Percentiles rank a stretch among this genome's conserved stretches.
phyloP scores from a whole-genome alignment of 2,797 vertebrate species.

The Brachymystax lenok region DNA sequence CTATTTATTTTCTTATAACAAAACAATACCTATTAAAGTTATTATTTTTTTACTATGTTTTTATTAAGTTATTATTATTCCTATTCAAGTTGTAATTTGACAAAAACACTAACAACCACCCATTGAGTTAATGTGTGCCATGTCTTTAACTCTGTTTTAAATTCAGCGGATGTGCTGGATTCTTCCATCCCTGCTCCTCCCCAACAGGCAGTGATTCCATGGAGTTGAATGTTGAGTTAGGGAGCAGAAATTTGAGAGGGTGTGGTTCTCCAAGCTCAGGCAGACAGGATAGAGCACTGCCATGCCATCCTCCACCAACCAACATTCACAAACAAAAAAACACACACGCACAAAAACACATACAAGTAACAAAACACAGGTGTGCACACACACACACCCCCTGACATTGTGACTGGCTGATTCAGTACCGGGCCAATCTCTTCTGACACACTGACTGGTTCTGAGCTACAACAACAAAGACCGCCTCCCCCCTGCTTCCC shows the following conservation, averaged over 20 bases:
- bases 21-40: too few species aligned
- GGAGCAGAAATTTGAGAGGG: slow-evolving; percentile 53
- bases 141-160: neutral
- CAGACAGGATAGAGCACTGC: slow-evolving; percentile 49
- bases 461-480: slow-evolving; percentile 61
- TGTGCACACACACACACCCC: slow-evolving; percentile 16
- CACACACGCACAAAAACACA: slow-evolving; percentile 20
- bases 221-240: slow-evolving; percentile 14
- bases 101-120: neutral
- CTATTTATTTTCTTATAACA: neutral
- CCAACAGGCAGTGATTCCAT: neutral
- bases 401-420: slow-evolving; percentile 69
- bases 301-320: slow-evolving; percentile 29
- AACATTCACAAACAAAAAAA: slow-evolving; percentile 6
- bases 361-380: slow-evolving; percentile 38
- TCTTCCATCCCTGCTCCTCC: neutral
- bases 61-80: too few species aligned
- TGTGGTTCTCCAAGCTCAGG: slow-evolving; percentile 54
- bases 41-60: too few species aligned
- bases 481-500: slow-evolving; percentile 37
- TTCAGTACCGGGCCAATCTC: slow-evolving; percentile 63
- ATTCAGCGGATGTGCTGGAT: neutral
- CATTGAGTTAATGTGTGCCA: neutral
- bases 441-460: slow-evolving; percentile 72
- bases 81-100: neutral